Evolutionary conservation across 2,888 invertebrate genomes (phyloP), one percentile per base, ranked within the genome.

Genomic region (Allolobophora icterica): DNA sequence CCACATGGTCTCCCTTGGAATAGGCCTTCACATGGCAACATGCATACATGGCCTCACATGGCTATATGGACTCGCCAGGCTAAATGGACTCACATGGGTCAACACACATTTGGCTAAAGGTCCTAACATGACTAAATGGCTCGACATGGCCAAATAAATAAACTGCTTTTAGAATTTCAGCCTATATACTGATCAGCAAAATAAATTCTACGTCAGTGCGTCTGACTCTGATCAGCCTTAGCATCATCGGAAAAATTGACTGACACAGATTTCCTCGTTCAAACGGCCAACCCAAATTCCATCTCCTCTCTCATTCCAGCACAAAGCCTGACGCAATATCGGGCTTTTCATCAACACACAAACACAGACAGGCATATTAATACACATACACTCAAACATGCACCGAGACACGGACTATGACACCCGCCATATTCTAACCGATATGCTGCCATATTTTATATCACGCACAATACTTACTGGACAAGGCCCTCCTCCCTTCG

Each of bases 371-470:
- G 17, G 17, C 58, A 58, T 30, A 58, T 24, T 11, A 5, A 52
- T 19, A 52, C 52, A 24, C 21, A 71, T 30, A 71, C 71, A 71
- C n/a, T 71, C 8, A 8, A 5, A 71, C 71, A n/a, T 30, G 71
- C 30, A 71, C 71, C 71, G 71, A 71, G n/a, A 71, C 71, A 71
- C 71, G 71, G 71, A 71, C n/a, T 71, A n/a, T 71, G 71, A 71
- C n/a, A 71, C n/a, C 11, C 30, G 71, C 8, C n/a, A 52, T 71
- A 71, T 71, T 71, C 71, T 71, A 71, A 30, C n/a, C 71, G 71
- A 71, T n/a, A 71, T 71, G 71, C n/a, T n/a, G 71, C n/a, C 71
- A 71, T 71, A 71, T 71, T 71, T 71, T 71, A 71, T n/a, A 71
- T 71, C 71, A 71, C 11, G 71, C n/a, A 71, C 71, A 71, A 71